Evolutionary conservation across 2,888 invertebrate species (phyloP), one percentile per base, ranked within the genome.

Genomic region (Noctua pronuba): DNA sequence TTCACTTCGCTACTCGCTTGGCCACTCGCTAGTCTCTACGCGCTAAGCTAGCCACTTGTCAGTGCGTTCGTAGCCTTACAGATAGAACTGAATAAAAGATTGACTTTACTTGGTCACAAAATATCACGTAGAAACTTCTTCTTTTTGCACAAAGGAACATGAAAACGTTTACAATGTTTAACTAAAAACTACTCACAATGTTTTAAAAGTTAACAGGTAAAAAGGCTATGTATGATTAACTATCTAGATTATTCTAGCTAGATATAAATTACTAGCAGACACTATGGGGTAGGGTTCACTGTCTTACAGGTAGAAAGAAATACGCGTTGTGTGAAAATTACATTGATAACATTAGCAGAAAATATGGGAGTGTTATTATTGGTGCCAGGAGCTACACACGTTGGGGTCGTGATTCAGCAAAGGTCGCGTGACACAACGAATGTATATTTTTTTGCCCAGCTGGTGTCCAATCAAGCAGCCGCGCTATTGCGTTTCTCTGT

Each of bases 171-270:
- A 49, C 28, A 62, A 68, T 24, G 11, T n/a, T 31, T 21, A 55
- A 52, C 35, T n/a, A 4, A 28, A 71, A 28, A 10, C 35, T 28
- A 44, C 44, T 31, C 49, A 60, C 52, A 55, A 16, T 35, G 55
- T 55, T 83, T 83, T 13, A 65, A 64, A 69, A 69, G 21, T 78
- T 78, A 83, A 58, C 82, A 52, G 70, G 84, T 79, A 70, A 49
- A 65, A 62, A 49, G 28, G 41, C 58, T 82, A 80, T 71, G 18
- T 84, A 71, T 71, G 16, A 70, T 64, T 38, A 38, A 73, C 82
- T 90, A 86, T 76, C 64, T 84, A 83, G 75, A 84, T 86, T 87
- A 90, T 81, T 65, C 66, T 84, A 85, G 78, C 65, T 84, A 85
- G 79, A 85, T 88, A 87, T 83, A 85, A 78, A 86, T 85, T 70